A percentile compares a stretch with the other conserved stretches of the same genome.
Evolutionary conservation across 1,140 invertebrate genomes (phyloP).

Genomic region (Saccostrea glomerata): DNA sequence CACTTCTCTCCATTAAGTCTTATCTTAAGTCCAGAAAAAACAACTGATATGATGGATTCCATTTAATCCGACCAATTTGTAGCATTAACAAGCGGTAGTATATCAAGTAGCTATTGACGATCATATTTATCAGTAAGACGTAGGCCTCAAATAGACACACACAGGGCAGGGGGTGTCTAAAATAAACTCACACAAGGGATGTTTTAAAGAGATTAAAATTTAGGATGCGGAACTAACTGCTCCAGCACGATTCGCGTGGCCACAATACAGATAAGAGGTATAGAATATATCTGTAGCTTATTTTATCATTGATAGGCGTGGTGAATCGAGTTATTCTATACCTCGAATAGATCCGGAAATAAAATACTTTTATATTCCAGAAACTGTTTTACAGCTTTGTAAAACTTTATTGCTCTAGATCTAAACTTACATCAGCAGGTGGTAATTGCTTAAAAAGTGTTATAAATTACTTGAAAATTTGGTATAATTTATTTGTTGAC

Average conservation of each 20-base stretch:
- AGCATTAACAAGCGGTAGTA: not conserved
- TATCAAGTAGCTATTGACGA: not conserved
- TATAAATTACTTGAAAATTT: too few relatives aligned
- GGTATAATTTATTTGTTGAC: too few relatives aligned
- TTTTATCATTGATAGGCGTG: not conserved
- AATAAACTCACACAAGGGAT: not conserved
- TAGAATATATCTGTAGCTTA: not conserved
- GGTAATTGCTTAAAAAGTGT: not conserved
- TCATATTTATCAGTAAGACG: not conserved
- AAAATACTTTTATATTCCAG: not conserved
- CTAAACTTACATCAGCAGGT: not conserved
- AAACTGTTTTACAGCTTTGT: not conserved
- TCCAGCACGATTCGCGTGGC: not conserved
- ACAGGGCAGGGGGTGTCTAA: not conserved
- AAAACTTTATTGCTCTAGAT: not conserved
- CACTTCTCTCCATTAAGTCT: not conserved
- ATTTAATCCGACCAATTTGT: constrained; percentile 21
- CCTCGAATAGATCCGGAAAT: not conserved
- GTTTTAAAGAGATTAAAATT: constrained; percentile 22
- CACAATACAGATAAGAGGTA: not conserved
- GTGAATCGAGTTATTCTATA: not conserved
- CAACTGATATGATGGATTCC: not conserved
- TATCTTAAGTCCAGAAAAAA: not conserved
- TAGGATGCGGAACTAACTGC: not conserved
- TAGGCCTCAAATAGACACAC: too few relatives aligned